Conservation (phyloP, 2,888 invertebrate genomes). For the Eucriotettix oculatus region DNA sequence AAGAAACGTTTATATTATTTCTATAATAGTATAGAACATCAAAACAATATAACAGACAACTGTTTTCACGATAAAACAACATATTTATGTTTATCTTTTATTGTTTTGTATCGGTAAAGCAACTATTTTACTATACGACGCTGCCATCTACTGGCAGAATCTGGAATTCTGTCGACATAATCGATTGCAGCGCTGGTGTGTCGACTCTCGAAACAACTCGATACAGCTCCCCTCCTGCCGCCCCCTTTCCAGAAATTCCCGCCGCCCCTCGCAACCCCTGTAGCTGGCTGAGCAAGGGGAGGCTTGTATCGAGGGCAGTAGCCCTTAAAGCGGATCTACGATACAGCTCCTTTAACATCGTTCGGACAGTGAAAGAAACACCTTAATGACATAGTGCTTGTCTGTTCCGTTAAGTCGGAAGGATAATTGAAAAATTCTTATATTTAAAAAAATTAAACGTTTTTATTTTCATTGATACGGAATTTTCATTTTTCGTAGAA, state of each 20-base stretch:
- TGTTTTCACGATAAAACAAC: too few relatives aligned
- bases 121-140: not conserved
- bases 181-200: not conserved
- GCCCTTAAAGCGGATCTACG: not conserved
- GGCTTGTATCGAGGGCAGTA: not conserved
- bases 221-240: not conserved
- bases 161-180: not conserved
- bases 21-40: too few relatives aligned
- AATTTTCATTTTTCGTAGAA: too few relatives aligned
- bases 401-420: too few relatives aligned
- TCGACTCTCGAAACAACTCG: constrained; percentile 7
- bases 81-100: not conserved
- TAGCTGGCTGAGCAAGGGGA: not conserved
- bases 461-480: too few relatives aligned
- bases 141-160: constrained; percentile 2
- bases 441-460: too few relatives aligned
- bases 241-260: not conserved
- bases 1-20: too few relatives aligned
- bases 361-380: too few relatives aligned
- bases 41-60: too few relatives aligned
- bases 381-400: too few relatives aligned
- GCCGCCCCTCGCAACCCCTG: not conserved
- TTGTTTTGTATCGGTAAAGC: not conserved
- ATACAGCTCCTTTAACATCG: not conserved
- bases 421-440: too few relatives aligned